phyloP scores from a whole-genome alignment of 2,113 vertebrate genomes.

The Xiphorhynchus elegans region DNA sequence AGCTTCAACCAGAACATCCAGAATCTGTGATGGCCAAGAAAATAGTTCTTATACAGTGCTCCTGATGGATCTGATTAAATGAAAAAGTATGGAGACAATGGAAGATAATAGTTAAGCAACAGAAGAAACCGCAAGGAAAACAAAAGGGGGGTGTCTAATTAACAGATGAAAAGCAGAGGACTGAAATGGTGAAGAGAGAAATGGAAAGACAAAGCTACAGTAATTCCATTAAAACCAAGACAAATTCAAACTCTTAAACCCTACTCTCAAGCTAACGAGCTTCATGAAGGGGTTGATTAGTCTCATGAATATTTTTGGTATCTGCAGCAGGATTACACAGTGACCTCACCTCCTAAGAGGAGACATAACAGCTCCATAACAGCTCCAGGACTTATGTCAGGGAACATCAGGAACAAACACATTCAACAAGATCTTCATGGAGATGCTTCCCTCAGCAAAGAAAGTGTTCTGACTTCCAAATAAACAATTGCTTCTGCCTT shows the following conservation, averaged over 20 bases:
- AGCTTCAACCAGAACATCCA: constrained; percentile 21
- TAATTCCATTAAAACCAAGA: not conserved
- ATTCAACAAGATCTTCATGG: not conserved
- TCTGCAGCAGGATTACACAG: not conserved
- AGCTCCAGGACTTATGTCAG: not conserved
- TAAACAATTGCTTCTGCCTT: not conserved
- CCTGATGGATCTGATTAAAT: constrained; percentile 13
- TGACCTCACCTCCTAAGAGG: not conserved
- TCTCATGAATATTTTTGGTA: not conserved
- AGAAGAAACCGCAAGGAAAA: not conserved
- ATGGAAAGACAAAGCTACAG: not conserved
- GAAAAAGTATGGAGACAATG: constrained; percentile 3
- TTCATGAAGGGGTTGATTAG: not conserved
- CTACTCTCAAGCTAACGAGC: not conserved
- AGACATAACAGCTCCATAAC: not conserved
- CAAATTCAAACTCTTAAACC: not conserved
- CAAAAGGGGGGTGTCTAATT: not conserved
- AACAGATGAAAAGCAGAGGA: not conserved
- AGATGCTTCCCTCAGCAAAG: not conserved
- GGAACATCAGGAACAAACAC: not conserved
- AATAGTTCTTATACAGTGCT: constrained; percentile 3
- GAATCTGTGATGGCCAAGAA: constrained; percentile 7
- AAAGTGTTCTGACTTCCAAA: not conserved
- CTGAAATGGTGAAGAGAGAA: not conserved
- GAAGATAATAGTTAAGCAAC: not conserved